Percentiles rank a stretch among this genome's conserved stretches.
These are phyloP conservation scores for Mastigias papua DNA, from an alignment of 30 jellyfish, hydroid and myxozoan genomes.

Conservation along the genomic window DNA sequence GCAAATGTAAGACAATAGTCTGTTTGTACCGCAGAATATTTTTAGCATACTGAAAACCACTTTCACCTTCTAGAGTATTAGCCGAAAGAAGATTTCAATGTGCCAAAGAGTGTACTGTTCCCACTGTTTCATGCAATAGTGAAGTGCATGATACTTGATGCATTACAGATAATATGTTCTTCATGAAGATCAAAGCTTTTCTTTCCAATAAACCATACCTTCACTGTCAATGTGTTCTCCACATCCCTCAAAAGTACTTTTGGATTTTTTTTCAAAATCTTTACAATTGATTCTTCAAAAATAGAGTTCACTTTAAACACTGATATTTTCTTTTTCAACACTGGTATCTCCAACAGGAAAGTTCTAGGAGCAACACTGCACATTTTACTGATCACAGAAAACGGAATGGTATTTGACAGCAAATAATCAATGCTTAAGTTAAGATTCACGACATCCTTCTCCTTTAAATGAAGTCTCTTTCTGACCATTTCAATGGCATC, in stretches of 20 bases:
- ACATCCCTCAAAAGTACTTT: conserved; percentile 11
- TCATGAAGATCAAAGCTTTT: no score
- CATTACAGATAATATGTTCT: no score
- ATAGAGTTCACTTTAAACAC: conserved; percentile 61
- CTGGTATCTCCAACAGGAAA: conserved; percentile 14
- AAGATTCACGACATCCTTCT: not conserved
- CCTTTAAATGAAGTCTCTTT: conserved; percentile 38
- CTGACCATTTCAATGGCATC: conserved; percentile 49
- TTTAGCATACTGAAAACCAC: no score
- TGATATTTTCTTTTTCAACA: conserved; percentile 44
- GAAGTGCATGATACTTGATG: no score
- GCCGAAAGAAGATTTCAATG: no score
- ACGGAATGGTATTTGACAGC: conserved; percentile 26
- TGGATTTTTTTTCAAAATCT: conserved; percentile 53
- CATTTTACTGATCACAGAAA: conserved; percentile 23
- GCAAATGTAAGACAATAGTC: no score
- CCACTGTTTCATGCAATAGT: no score
- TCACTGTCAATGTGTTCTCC: conserved; percentile 47
- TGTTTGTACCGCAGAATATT: no score
- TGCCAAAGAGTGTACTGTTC: no score
- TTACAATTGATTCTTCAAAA: conserved; percentile 56
- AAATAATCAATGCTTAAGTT: conserved; percentile 38
- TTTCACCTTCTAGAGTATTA: no score
- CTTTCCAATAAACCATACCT: no score
- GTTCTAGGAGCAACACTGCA: conserved; percentile 53